Base-by-base conservation (phyloP, 2,113 vertebrate genomes). In the Piprites chloris region DNA sequence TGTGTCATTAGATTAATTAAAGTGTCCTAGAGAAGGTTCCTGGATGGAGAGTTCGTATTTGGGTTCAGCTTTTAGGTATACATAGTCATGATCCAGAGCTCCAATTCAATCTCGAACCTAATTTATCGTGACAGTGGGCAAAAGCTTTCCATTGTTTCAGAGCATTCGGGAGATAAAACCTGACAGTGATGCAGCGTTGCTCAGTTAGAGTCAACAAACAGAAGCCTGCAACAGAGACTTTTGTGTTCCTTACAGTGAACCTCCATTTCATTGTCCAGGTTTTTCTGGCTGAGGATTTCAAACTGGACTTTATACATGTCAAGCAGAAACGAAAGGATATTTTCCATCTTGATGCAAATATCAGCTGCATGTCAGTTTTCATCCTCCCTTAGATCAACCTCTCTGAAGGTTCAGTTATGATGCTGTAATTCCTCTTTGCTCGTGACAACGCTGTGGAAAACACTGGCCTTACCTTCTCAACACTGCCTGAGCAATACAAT, bases 321-420 rank as follows among this genome's bases (percentile, higher is more conserved):
- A 28, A 56, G 42, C n/a, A 46, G 52, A 87, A 78, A 65, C 2
- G 5, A 78, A 62, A 55, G 26, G 14, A 6, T 37, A 2, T 53
- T 82, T 81, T 71, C n/a, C 66, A 58, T 21, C 35, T 50, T 12
- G 33, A 28, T 9, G 52, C 12, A 56, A 80, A 10, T 20, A 66
- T 21, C 35, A 81, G 18, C 28, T 71, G 30, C 35, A 53, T 68
- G 61, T 44, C 77, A 85, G 15, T 30, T 82, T 56, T 61, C 65
- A 23, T 14, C 33, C 20, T 80, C 42, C 50, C 53, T 56, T 69
- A 24, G 76, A 47, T 37, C 24, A 73, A 1, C 12, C 27, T 72
- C 0, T 0, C 22, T 5, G 41, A 79, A 32, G 11, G 8, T 30
- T 65, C 47, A 11, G 23, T 14, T 56, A 2, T 4, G 53, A 14